Conservation (phyloP, 2,888 invertebrate genomes). For the Theodoxus fluviatilis region DNA sequence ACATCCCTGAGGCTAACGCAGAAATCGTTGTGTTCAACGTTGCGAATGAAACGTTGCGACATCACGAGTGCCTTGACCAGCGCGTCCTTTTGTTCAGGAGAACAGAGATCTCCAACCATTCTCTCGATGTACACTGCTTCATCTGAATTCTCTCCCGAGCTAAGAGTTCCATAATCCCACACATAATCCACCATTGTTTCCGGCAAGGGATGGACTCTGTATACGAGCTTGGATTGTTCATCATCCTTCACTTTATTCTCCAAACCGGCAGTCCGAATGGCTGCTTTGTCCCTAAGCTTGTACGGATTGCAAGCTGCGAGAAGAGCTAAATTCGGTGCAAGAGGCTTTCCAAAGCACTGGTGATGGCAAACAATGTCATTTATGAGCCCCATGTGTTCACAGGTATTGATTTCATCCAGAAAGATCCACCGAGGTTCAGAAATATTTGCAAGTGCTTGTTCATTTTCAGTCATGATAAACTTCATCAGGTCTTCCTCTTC, state of each 20-base stretch:
- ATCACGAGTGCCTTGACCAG: slow-evolving; percentile 15
- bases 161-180: slow-evolving; percentile 32
- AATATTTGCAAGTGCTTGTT: neutral
- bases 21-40: slow-evolving; percentile 17
- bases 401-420: slow-evolving; percentile 31
- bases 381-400: slow-evolving; percentile 27
- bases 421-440: slow-evolving; percentile 25
- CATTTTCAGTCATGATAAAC: neutral
- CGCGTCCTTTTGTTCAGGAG: neutral
- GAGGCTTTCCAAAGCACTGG: slow-evolving; percentile 4
- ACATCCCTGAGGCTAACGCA: slow-evolving; percentile 26
- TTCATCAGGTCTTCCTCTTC: neutral
- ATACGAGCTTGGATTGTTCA: slow-evolving; percentile 25
- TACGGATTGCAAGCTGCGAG: slow-evolving; percentile 29
- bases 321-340: slow-evolving; percentile 24
- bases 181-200: slow-evolving; percentile 31
- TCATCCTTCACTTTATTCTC: slow-evolving; percentile 24
- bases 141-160: slow-evolving; percentile 21
- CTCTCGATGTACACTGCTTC: slow-evolving; percentile 27
- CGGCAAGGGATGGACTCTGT: slow-evolving; percentile 30
- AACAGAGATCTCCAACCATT: slow-evolving; percentile 22
- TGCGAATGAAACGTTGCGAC: slow-evolving; percentile 24
- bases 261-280: slow-evolving; percentile 25
- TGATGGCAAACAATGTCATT: slow-evolving; percentile 26
- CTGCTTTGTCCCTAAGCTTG: slow-evolving; percentile 10